A percentile compares a stretch with the other conserved stretches of the same genome.
Conservation (phyloP, 1,140 invertebrate species). For the Acyrthosiphon pisum region DNA sequence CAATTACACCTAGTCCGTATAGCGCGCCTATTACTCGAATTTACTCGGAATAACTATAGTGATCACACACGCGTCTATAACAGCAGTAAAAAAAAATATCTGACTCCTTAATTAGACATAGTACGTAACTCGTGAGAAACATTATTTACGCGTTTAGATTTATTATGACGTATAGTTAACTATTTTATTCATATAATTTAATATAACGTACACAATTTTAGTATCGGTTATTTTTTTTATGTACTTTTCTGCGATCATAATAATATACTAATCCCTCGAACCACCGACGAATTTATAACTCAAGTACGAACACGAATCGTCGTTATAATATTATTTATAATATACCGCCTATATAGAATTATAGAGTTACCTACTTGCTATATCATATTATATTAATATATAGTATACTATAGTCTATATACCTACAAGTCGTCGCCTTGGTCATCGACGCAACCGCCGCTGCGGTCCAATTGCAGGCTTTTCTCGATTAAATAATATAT, state of each 20-base stretch:
- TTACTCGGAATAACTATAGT: background rate
- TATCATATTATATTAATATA: too few relatives aligned
- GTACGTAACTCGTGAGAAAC: slow-evolving; percentile 15
- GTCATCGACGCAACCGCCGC: background rate
- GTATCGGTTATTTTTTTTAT: background rate
- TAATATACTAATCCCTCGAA: background rate
- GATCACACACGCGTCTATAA: background rate
- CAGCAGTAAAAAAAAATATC: slow-evolving; percentile 17
- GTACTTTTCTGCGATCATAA: background rate
- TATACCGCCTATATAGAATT: background rate
- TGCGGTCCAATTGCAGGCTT: background rate
- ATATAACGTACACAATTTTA: background rate
- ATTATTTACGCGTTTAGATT: background rate
- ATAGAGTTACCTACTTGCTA: too few relatives aligned
- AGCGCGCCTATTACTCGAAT: background rate
- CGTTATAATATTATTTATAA: background rate
- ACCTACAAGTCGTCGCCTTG: background rate
- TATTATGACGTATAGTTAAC: background rate
- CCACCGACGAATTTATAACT: background rate
- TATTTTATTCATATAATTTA: background rate
- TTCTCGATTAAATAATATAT: background rate
- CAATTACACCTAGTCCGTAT: background rate
- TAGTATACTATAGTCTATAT: background rate
- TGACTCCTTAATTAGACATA: background rate
- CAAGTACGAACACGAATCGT: background rate